Conservation (phyloP, 1,140 invertebrate species). For the Odontomachus brunneus region DNA sequence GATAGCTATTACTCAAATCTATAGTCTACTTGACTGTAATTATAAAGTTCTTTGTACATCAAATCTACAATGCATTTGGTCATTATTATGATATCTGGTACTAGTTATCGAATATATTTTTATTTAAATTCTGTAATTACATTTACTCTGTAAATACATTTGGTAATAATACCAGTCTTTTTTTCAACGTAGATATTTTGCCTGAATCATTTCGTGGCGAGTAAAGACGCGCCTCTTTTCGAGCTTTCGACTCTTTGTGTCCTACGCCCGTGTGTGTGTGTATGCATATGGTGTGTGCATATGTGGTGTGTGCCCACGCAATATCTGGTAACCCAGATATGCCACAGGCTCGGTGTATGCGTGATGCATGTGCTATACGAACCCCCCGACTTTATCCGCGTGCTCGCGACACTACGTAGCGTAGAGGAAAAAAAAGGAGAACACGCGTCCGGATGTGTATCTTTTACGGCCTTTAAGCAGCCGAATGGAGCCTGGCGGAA, state of each 20-base stretch:
- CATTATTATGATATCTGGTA: too few relatives aligned
- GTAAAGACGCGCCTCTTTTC: background rate
- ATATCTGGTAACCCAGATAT: constrained; percentile 38
- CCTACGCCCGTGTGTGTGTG: background rate
- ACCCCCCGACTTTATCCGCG: background rate
- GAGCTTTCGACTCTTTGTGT: constrained; percentile 33
- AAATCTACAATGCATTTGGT: too few relatives aligned
- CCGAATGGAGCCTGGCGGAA: background rate
- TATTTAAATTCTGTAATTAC: too few relatives aligned
- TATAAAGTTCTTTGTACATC: too few relatives aligned
- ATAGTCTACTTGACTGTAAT: too few relatives aligned
- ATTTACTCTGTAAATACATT: too few relatives aligned
- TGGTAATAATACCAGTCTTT: too few relatives aligned
- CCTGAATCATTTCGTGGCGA: too few relatives aligned
- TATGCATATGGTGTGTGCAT: background rate
- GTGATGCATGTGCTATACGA: background rate
- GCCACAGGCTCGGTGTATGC: background rate
- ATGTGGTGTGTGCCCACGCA: constrained; percentile 1
- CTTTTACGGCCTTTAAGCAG: background rate
- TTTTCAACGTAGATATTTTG: too few relatives aligned
- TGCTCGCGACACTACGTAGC: background rate
- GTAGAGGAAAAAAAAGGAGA: constrained; percentile 21
- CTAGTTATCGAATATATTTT: too few relatives aligned
- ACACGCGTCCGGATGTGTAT: background rate
- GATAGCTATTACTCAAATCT: too few relatives aligned